A percentile compares a stretch with the other conserved stretches of the same genome.
These are phyloP conservation scores for Antidorcas marsupialis DNA, from an alignment of 2,113 vertebrate genomes.

Conservation along the genomic window DNA sequence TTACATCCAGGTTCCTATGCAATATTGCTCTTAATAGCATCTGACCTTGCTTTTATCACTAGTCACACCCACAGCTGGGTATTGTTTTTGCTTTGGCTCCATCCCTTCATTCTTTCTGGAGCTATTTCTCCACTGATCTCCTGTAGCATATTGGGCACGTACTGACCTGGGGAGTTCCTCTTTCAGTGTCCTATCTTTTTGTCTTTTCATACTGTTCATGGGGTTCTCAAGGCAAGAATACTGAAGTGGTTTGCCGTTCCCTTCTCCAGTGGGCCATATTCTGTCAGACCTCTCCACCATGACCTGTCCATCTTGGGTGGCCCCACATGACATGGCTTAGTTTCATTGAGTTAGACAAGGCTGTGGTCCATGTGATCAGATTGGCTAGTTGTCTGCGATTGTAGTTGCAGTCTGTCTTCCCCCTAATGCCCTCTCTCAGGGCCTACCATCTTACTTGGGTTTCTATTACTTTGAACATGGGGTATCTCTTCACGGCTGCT, in stretches of 20 bases:
- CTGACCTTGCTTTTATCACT: rapidly evolving
- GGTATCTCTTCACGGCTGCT: not conserved
- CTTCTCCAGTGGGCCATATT: not conserved
- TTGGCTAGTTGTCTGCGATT: not conserved
- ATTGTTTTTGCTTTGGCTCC: not conserved
- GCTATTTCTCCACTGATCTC: not conserved
- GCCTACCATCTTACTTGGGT: not conserved
- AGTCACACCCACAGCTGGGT: not conserved
- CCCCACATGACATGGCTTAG: not conserved
- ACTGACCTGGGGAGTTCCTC: not conserved
- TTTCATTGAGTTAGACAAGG: not conserved
- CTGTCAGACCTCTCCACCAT: not conserved
- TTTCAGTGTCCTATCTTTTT: not conserved
- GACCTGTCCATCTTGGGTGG: not conserved
- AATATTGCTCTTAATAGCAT: not conserved
- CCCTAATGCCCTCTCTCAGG: not conserved
- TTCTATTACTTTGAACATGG: not conserved
- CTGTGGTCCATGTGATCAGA: not conserved
- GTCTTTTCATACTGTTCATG: not conserved
- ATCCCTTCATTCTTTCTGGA: not conserved
- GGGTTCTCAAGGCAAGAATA: not conserved
- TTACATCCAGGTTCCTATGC: not conserved
- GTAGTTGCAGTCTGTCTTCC: not conserved
- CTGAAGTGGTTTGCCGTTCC: not conserved
- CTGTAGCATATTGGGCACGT: not conserved